These are phyloP conservation scores for Shinisaurus crocodilurus DNA, from an alignment of 2,113 vertebrate genomes.

Conservation along the genomic window DNA sequence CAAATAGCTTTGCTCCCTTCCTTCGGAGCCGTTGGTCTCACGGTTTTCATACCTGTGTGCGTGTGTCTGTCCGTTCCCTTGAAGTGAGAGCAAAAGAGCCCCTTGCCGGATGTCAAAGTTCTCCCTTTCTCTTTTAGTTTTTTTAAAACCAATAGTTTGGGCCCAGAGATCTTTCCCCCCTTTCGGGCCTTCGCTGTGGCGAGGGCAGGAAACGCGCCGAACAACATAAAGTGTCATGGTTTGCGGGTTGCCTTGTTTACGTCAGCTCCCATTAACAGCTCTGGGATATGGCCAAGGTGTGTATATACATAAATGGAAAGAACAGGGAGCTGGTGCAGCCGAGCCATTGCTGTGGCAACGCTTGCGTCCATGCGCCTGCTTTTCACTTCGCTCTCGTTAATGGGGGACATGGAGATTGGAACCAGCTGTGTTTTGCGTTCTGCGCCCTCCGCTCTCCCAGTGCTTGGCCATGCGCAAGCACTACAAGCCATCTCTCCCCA, in stretches of 20 bases:
- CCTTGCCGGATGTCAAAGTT: not conserved
- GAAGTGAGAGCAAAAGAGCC: not conserved
- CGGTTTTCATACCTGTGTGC: not conserved
- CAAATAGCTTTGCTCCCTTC: not conserved
- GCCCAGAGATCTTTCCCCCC: not conserved
- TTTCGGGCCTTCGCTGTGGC: not conserved
- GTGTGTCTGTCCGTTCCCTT: not conserved
- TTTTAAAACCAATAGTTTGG: not conserved
- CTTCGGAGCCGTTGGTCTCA: not conserved
- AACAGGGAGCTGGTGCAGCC: too few relatives aligned
- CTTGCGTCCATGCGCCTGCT: not conserved
- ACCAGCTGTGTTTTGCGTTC: not conserved
- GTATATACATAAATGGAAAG: not conserved
- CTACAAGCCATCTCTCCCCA: not conserved
- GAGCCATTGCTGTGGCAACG: not conserved
- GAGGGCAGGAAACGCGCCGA: fast-evolving
- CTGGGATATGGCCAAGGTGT: not conserved
- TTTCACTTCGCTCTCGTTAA: not conserved
- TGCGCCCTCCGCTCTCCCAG: not conserved
- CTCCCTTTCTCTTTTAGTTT: not conserved
- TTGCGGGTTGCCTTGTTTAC: not conserved
- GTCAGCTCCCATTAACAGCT: not conserved
- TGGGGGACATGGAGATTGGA: not conserved
- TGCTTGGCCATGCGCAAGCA: not conserved
- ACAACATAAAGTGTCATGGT: not conserved